Percentiles rank a stretch among this genome's conserved stretches.
Conservation (phyloP, 2,888 invertebrate species). For the Phyllotreta striolata region DNA sequence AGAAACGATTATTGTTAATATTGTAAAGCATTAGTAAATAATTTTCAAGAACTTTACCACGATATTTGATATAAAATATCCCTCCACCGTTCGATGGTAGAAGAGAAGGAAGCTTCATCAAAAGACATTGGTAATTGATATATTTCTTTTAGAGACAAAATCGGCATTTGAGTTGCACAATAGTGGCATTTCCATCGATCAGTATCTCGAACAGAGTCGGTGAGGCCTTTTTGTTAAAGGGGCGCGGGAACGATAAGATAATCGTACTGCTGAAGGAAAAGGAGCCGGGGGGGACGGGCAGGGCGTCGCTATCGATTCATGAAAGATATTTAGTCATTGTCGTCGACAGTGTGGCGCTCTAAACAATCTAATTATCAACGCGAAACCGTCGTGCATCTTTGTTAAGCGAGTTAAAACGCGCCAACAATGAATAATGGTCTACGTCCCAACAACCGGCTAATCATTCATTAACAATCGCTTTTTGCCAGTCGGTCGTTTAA, state of each 20-base stretch:
- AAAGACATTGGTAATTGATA: too few relatives aligned
- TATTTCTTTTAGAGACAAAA: too few relatives aligned
- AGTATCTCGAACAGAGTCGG: slow-evolving; percentile 18
- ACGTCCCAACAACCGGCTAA: slow-evolving; percentile 45
- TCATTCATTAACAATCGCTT: slow-evolving; percentile 47
- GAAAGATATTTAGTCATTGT: slow-evolving; percentile 45
- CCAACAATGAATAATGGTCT: slow-evolving; percentile 46
- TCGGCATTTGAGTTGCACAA: slow-evolving; percentile 4
- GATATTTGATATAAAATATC: too few relatives aligned
- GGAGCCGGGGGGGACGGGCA: neutral
- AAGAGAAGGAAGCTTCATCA: too few relatives aligned
- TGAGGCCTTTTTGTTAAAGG: slow-evolving; percentile 20
- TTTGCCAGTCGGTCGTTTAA: slow-evolving; percentile 32
- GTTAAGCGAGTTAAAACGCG: slow-evolving; percentile 43
- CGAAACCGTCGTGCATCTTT: slow-evolving; percentile 46
- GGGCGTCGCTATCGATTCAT: slow-evolving; percentile 37
- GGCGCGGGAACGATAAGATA: slow-evolving; percentile 15
- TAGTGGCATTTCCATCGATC: slow-evolving; percentile 15
- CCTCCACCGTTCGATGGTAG: too few relatives aligned
- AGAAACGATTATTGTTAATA: too few relatives aligned
- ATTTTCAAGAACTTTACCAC: too few relatives aligned
- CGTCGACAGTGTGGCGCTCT: slow-evolving; percentile 41
- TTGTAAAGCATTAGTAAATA: too few relatives aligned
- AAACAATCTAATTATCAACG: slow-evolving; percentile 50
- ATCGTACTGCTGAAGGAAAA: slow-evolving; percentile 15